A percentile compares a stretch with the other conserved stretches of the same genome.
Evolutionary conservation across 2,797 vertebrate species (phyloP).

Genomic region (Halcyon leucocephala): DNA sequence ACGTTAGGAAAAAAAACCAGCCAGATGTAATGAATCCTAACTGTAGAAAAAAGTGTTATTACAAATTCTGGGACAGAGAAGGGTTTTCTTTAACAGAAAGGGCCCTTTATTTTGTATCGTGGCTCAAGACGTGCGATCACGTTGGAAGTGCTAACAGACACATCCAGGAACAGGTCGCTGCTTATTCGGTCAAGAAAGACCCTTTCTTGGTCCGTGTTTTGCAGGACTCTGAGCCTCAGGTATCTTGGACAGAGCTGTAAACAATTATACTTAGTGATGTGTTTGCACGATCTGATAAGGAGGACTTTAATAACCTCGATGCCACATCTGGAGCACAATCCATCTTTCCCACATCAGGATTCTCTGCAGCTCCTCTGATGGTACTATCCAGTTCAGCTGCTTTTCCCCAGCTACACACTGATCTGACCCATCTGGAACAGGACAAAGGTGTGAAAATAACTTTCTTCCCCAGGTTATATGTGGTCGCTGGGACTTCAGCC

Average conservation of each 20-base stretch:
- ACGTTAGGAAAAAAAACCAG: background rate
- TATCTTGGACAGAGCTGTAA: constrained; percentile 50
- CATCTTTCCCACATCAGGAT: background rate
- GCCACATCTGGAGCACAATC: constrained; percentile 11
- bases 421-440: background rate
- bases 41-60: constrained; percentile 40
- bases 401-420: background rate
- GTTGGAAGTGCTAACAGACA: constrained; percentile 49
- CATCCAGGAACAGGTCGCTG: background rate
- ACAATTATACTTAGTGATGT: background rate
- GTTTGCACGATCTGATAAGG: constrained; percentile 24
- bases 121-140: constrained; percentile 26
- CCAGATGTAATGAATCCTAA: constrained; percentile 28
- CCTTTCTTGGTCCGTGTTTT: constrained; percentile 31
- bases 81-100: constrained; percentile 51
- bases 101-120: constrained; percentile 16
- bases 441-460: background rate
- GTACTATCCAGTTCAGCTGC: background rate
- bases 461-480: background rate
- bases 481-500: background rate
- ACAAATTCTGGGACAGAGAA: constrained; percentile 6
- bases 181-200: constrained; percentile 61
- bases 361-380: background rate
- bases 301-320: constrained; percentile 11
- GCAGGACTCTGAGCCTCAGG: background rate